Evolutionary conservation across 2,888 invertebrate species (phyloP).

Genomic region (Acanthopleura granulata): DNA sequence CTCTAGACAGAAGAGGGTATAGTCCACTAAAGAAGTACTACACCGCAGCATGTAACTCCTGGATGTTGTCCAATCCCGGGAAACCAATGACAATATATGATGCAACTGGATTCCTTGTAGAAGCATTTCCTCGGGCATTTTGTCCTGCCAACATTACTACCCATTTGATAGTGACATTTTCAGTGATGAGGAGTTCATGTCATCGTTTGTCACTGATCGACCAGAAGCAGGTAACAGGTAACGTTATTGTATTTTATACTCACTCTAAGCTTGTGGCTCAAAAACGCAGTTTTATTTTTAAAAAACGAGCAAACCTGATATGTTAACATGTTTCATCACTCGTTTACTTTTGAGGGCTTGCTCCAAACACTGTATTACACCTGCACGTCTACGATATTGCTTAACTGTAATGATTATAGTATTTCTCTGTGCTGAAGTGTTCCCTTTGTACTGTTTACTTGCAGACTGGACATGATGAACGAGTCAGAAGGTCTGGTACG

Average conservation of each 20-base stretch:
- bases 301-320: no score
- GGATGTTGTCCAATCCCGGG: conserved; percentile 53
- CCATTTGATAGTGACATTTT: conserved; percentile 27
- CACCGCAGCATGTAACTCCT: conserved; percentile 57
- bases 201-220: conserved; percentile 21
- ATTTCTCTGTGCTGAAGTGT: no score
- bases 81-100: conserved; percentile 57
- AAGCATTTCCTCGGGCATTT: conserved; percentile 19
- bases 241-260: not conserved
- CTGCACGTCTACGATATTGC: no score
- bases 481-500: no score
- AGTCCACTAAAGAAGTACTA: conserved; percentile 52
- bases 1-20: conserved; percentile 46
- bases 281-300: no score
- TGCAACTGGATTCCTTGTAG: not conserved
- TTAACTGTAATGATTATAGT: no score
- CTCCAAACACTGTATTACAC: no score
- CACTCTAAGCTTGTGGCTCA: no score
- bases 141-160: conserved; percentile 24
- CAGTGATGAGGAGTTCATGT: conserved; percentile 20
- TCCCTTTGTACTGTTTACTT: no score
- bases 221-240: not conserved
- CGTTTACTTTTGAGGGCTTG: no score
- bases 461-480: no score
- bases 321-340: no score